phyloP scores from a whole-genome alignment of 2,113 vertebrate genomes.

The Brachyhypopomus occidentalis region DNA sequence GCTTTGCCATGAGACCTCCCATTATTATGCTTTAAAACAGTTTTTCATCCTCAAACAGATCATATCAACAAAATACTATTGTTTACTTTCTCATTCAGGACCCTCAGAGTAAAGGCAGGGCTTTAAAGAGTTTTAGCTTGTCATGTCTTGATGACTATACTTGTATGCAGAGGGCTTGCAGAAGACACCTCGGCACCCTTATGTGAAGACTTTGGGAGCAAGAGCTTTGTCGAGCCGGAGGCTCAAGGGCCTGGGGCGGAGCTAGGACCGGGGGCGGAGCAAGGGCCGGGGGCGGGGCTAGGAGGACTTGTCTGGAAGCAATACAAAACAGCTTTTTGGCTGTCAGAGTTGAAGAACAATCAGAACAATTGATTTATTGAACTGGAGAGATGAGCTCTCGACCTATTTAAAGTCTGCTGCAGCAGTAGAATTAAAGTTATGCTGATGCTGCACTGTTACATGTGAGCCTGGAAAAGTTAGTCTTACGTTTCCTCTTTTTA shows the following conservation, averaged over 20 bases:
- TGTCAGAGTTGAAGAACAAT: conserved; percentile 15
- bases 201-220: not conserved
- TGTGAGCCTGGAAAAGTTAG: not conserved
- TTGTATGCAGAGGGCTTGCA: not conserved
- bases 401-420: not conserved
- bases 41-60: not conserved
- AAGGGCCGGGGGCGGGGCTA: no score
- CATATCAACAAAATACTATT: not conserved
- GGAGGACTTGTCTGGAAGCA: not conserved
- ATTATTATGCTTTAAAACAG: not conserved
- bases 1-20: not conserved
- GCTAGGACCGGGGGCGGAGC: no score
- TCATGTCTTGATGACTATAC: not conserved
- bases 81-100: not conserved
- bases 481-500: conserved; percentile 11
- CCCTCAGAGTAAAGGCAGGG: not conserved
- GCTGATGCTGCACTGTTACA: conserved; percentile 5
- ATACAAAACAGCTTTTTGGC: not conserved
- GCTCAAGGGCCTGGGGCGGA: no score
- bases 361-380: not conserved
- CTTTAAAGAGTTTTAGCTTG: not conserved
- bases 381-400: not conserved
- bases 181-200: not conserved
- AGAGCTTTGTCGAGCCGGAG: not conserved
- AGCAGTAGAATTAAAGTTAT: not conserved